Evolutionary conservation across 30 jellyfish, hydroid and myxozoan genomes (phyloP).

Genomic region (Pelagia noctiluca): DNA sequence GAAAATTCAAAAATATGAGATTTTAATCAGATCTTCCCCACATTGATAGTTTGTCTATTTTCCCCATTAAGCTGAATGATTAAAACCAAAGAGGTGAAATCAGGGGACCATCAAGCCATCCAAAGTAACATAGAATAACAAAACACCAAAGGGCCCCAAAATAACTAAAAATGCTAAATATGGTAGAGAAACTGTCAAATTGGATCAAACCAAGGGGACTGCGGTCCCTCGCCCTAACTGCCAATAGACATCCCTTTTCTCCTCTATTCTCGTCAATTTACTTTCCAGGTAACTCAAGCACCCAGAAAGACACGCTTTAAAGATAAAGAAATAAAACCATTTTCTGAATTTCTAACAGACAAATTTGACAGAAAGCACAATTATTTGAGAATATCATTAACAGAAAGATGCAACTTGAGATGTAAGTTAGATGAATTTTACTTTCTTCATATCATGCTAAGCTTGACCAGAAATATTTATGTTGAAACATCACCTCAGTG

Average conservation of each 20-base stretch:
- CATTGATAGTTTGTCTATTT: too few relatives aligned
- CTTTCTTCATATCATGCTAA: neutral
- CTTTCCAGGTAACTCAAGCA: neutral
- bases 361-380: conserved; percentile 83
- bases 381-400: conserved; percentile 84
- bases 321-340: conserved; percentile 61
- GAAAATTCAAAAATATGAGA: too few relatives aligned
- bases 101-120: too few relatives aligned
- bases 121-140: too few relatives aligned
- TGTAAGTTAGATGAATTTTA: conserved; percentile 49
- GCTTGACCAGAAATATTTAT: too few relatives aligned
- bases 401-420: conserved; percentile 89
- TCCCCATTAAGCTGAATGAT: too few relatives aligned
- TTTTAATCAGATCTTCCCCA: too few relatives aligned
- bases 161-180: neutral
- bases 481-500: too few relatives aligned
- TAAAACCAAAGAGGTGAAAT: too few relatives aligned
- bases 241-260: neutral
- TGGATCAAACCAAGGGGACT: neutral
- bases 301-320: conserved; percentile 20
- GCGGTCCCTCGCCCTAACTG: neutral
- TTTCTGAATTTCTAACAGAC: conserved; percentile 82
- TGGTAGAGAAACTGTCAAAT: too few relatives aligned
- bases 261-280: neutral
- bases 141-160: too few relatives aligned